phyloP scores from a whole-genome alignment of 2,888 invertebrate genomes.

The Caenorhabditis sp. region DNA sequence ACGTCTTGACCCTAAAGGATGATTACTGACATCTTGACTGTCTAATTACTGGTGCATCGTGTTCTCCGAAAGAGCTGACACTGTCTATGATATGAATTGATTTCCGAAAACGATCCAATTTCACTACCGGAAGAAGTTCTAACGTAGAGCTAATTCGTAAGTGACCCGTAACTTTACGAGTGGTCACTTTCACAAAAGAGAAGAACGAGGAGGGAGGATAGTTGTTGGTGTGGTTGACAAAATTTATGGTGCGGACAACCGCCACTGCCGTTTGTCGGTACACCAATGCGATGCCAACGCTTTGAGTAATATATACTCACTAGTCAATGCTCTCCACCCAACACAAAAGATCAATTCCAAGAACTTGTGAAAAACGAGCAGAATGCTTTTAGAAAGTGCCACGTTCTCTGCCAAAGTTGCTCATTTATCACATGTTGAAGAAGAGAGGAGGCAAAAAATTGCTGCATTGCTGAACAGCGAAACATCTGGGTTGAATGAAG shows the following conservation, averaged over 20 bases:
- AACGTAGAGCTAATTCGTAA: conserved; percentile 25
- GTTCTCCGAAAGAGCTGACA: not conserved
- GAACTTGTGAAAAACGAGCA: not conserved
- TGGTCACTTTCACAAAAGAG: conserved; percentile 19
- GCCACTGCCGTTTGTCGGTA: conserved; percentile 34
- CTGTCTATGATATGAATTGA: not conserved
- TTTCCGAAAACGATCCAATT: conserved; percentile 16
- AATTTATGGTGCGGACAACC: conserved; percentile 59
- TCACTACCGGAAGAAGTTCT: not conserved
- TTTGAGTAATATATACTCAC: conserved; percentile 30
- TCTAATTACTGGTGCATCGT: too few relatives aligned
- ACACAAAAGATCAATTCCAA: conserved; percentile 4
- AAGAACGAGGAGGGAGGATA: conserved; percentile 7
- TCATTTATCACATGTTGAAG: conserved; percentile 2
- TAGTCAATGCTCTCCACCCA: too few relatives aligned
- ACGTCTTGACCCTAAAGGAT: not conserved
- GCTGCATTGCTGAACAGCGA: not conserved
- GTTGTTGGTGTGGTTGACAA: conserved; percentile 21
- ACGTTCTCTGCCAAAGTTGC: not conserved
- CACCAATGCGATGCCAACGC: conserved; percentile 37
- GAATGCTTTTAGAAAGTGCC: not conserved
- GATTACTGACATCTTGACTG: too few relatives aligned
- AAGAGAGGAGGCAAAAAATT: conserved; percentile 2
- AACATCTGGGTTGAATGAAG: conserved; percentile 20
- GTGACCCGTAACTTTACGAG: conserved; percentile 49